phyloP scores from a whole-genome alignment of 2,888 invertebrate species.

The Iselma pallidipennis region DNA sequence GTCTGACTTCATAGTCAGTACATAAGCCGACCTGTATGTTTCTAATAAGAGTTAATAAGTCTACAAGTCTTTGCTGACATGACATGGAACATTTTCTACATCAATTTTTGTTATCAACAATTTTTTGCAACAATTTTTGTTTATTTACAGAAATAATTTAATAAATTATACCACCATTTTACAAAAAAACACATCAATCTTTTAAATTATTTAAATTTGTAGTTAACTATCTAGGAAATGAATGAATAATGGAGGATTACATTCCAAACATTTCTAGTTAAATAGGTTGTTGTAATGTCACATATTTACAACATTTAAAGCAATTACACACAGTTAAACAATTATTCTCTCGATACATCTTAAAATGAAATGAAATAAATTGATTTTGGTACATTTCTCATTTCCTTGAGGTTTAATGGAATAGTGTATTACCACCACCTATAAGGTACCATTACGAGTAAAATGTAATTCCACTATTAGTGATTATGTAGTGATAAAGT shows the following conservation, averaged over 20 bases:
- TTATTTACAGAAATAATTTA: no score
- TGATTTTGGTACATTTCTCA: not conserved
- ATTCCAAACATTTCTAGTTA: conserved; percentile 18
- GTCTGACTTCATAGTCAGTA: not conserved
- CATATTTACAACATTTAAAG: conserved; percentile 12
- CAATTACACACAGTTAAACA: not conserved
- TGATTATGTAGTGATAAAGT: not conserved
- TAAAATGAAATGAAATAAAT: not conserved
- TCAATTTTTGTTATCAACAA: not conserved
- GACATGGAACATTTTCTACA: not conserved
- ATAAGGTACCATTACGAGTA: not conserved
- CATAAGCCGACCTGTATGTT: not conserved
- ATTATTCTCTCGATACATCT: not conserved
- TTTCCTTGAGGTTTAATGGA: not conserved
- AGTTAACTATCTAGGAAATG: conserved; percentile 17
- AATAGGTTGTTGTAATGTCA: conserved; percentile 21
- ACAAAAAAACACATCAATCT: not conserved
- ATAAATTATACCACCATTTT: no score
- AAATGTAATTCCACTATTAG: not conserved
- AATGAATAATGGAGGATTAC: conserved; percentile 22
- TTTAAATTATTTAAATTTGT: not conserved
- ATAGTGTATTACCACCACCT: no score
- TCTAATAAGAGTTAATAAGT: not conserved
- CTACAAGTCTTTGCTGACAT: not conserved
- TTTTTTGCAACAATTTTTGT: no score